Percentiles rank a stretch among this genome's conserved stretches.
These are phyloP conservation scores for Tinea pellionella DNA, from an alignment of 2,888 invertebrate genomes.

Conservation along the genomic window DNA sequence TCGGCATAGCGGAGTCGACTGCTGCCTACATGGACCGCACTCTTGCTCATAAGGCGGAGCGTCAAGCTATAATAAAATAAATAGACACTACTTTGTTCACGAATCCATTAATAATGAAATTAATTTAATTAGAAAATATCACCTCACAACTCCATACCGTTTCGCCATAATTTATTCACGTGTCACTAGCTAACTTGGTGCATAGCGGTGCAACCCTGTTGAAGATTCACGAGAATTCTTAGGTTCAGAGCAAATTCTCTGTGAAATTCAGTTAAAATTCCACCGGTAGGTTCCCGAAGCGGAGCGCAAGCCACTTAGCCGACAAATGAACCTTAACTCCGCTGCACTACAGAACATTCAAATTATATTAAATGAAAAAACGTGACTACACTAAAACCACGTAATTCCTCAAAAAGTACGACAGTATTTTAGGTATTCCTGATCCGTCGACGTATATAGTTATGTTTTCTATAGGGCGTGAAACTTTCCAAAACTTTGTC, in stretches of 20 bases:
- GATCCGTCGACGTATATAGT: too few species aligned
- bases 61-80: too few species aligned
- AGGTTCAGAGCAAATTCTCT: conserved; percentile 3
- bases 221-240: conserved; percentile 3
- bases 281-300: conserved; percentile 4
- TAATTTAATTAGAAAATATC: not conserved
- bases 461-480: not conserved
- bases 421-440: not conserved
- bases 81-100: too few species aligned
- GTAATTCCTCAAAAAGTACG: not conserved
- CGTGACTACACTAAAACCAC: not conserved
- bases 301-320: conserved; percentile 6
- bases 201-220: not conserved
- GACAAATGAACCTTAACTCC: conserved; percentile 9
- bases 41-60: too few species aligned
- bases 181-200: not conserved
- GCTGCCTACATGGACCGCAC: too few species aligned
- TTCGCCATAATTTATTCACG: conserved; percentile 1
- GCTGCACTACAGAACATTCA: not conserved
- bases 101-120: not conserved
- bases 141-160: not conserved
- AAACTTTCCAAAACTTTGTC: not conserved
- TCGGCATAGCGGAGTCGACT: too few species aligned
- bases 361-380: not conserved
- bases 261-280: conserved; percentile 14